A percentile compares a stretch with the other conserved stretches of the same genome.
These are phyloP conservation scores for Pseudochirops corinnae DNA, from an alignment of 2,797 vertebrate species.

Conservation along the genomic window DNA sequence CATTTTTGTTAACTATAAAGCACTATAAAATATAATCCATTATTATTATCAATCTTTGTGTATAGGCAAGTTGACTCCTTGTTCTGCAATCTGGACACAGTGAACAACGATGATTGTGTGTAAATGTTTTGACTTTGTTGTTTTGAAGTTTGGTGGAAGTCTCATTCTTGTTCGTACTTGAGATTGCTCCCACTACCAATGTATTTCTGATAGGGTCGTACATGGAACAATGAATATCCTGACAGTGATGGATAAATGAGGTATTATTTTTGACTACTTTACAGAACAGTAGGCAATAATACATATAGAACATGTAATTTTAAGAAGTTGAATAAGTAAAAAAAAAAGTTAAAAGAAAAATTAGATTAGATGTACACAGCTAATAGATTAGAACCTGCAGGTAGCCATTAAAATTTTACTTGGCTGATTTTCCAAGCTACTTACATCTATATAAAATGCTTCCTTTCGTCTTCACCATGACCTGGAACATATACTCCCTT, in stretches of 20 bases:
- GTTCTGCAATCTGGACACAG: background rate
- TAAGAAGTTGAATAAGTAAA: background rate
- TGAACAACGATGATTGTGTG: background rate
- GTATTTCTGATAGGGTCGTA: background rate
- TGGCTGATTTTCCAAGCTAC: background rate
- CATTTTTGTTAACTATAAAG: background rate
- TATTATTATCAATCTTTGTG: background rate
- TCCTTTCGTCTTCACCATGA: background rate
- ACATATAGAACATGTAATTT: background rate
- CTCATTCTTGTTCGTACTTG: background rate
- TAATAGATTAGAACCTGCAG: background rate
- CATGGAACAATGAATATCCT: background rate
- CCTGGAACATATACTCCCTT: background rate
- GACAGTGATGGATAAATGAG: background rate
- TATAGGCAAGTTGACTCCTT: background rate
- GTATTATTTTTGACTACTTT: slow-evolving; percentile 21
- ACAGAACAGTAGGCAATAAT: background rate
- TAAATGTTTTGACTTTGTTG: background rate
- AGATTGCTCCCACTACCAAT: background rate
- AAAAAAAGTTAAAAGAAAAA: background rate
- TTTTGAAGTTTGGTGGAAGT: background rate
- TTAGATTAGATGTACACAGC: background rate
- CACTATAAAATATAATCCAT: background rate
- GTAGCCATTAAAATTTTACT: background rate
- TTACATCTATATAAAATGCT: background rate